Conservation (phyloP, 2,888 invertebrate species). For the Chloromyia formosa region DNA sequence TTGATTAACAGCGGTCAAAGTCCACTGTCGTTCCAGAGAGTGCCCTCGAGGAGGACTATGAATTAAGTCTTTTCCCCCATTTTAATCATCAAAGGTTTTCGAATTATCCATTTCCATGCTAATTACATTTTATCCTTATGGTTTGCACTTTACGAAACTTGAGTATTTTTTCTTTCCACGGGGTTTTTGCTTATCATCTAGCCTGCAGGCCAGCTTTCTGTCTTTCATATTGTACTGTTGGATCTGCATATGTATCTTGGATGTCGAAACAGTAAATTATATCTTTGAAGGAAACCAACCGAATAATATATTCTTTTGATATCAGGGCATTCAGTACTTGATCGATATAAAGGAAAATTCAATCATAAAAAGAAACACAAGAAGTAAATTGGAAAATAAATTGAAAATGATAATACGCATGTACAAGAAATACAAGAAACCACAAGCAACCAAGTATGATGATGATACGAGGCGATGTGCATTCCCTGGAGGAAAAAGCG, state of each 20-base stretch:
- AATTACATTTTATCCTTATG: too few species aligned
- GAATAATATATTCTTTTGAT: conserved; percentile 45
- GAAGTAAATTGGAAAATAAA: conserved; percentile 45
- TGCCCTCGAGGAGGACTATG: too few species aligned
- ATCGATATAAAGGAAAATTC: conserved; percentile 46
- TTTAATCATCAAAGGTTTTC: too few species aligned
- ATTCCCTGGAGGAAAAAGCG: conserved; percentile 27
- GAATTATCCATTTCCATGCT: too few species aligned
- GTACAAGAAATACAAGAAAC: conserved; percentile 13
- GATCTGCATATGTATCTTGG: not conserved
- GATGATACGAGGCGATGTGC: conserved; percentile 13
- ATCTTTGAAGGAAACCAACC: conserved; percentile 33
- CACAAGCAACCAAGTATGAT: not conserved
- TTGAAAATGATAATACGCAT: conserved; percentile 45
- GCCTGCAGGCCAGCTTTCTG: not conserved
- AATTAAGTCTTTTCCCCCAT: too few species aligned
- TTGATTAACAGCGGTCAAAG: too few species aligned
- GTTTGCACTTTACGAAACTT: too few species aligned
- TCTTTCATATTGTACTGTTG: not conserved
- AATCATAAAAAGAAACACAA: conserved; percentile 46
- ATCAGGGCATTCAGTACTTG: conserved; percentile 39
- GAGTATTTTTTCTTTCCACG: too few species aligned
- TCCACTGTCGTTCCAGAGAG: too few species aligned
- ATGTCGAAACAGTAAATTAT: conserved; percentile 19
- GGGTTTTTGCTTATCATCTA: too few species aligned